phyloP scores from a whole-genome alignment of 2,888 invertebrate species.

The Microplitis deprimator region DNA sequence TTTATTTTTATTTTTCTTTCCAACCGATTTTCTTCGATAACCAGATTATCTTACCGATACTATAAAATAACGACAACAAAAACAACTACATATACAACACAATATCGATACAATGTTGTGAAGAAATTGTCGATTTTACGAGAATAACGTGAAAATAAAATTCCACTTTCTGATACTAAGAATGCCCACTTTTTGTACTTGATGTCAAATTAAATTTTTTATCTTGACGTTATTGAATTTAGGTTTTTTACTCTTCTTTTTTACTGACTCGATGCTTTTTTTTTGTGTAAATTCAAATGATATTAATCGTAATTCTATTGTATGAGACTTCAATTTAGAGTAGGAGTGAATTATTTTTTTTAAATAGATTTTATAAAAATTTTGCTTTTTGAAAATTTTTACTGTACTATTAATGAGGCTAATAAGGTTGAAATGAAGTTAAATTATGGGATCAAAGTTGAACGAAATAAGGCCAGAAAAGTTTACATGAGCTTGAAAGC shows the following conservation, averaged over 20 bases:
- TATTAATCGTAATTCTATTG: no score
- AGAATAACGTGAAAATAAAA: slow-evolving; percentile 26
- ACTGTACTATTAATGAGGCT: no score
- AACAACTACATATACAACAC: slow-evolving; percentile 4
- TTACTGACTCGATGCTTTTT: neutral
- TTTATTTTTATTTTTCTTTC: neutral
- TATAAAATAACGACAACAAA: slow-evolving; percentile 6
- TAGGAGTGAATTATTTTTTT: no score
- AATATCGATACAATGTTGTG: slow-evolving; percentile 8
- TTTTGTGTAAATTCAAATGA: no score
- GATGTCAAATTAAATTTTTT: neutral
- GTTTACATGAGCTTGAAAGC: no score
- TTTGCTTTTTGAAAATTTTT: no score
- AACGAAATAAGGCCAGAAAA: no score
- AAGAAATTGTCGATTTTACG: slow-evolving; percentile 13
- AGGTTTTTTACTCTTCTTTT: neutral
- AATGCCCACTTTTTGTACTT: slow-evolving; percentile 12
- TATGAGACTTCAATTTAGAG: no score
- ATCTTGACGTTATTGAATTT: neutral
- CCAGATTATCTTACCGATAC: neutral
- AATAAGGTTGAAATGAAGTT: no score
- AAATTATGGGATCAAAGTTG: no score
- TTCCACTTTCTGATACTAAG: slow-evolving; percentile 19
- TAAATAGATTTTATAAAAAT: no score
- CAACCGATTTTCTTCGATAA: slow-evolving; percentile 8